Conservation (phyloP, 2,797 vertebrate genomes). For the Zalophus californianus region DNA sequence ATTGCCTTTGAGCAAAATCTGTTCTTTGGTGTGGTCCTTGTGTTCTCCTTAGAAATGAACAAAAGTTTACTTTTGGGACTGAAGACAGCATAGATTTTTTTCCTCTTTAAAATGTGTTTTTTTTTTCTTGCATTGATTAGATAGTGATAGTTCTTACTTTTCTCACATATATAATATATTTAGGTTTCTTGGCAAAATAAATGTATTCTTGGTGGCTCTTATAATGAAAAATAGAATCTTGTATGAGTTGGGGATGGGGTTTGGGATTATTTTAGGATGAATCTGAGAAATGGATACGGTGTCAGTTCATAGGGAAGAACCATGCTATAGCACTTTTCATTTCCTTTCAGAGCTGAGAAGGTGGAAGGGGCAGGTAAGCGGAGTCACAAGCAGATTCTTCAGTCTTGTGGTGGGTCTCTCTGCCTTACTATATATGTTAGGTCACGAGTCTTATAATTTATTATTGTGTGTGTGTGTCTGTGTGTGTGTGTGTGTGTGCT, state of each 20-base stretch:
- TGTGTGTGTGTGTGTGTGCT: no score
- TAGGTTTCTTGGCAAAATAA: conserved; percentile 9
- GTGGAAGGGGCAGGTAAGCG: not conserved
- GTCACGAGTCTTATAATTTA: not conserved
- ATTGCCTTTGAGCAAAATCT: conserved; percentile 1
- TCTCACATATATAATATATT: not conserved
- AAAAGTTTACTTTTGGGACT: not conserved
- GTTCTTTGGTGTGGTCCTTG: conserved; percentile 37
- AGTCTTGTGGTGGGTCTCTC: not conserved
- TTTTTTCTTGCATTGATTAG: not conserved
- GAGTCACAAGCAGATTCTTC: not conserved
- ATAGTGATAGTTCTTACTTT: not conserved
- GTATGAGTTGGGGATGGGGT: not conserved
- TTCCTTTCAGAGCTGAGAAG: not conserved
- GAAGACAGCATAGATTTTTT: not conserved
- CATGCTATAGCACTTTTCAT: not conserved
- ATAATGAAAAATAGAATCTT: conserved; percentile 7
- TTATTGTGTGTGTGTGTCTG: not conserved
- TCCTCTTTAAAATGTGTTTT: not conserved
- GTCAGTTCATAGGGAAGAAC: not conserved
- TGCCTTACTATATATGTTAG: not conserved
- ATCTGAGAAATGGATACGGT: not conserved
- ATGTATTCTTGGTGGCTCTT: not conserved
- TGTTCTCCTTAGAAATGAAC: conserved; percentile 24
- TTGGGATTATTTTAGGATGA: not conserved